Evolutionary conservation across 1,140 invertebrate genomes (phyloP).

Genomic region (Belonocnema kinseyi): DNA sequence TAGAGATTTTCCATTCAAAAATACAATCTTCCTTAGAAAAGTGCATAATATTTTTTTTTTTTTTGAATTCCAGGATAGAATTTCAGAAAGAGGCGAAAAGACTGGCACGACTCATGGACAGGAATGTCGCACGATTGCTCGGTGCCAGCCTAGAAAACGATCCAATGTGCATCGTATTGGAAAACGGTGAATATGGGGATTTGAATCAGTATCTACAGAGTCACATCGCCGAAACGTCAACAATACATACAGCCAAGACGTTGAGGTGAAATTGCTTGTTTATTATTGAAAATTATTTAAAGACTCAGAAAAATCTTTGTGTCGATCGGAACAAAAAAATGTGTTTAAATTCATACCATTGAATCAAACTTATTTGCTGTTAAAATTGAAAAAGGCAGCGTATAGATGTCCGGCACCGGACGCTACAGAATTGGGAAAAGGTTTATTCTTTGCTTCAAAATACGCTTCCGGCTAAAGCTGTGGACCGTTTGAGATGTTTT

Average conservation of each 20-base stretch:
- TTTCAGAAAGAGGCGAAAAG: constrained; percentile 84
- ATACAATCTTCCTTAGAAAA: neutral
- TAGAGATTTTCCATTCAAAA: neutral
- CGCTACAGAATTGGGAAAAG: too few species aligned
- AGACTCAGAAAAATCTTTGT: too few species aligned
- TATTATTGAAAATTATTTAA: too few species aligned
- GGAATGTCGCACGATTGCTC: constrained; percentile 86
- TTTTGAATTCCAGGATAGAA: constrained; percentile 75
- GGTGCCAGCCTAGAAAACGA: constrained; percentile 86
- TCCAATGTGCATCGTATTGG: constrained; percentile 82
- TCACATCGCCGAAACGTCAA: constrained; percentile 83
- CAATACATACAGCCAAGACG: constrained; percentile 78
- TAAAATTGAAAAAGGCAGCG: too few species aligned
- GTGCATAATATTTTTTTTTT: constrained; percentile 4
- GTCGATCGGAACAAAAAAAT: too few species aligned
- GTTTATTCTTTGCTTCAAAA: too few species aligned
- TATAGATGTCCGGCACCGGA: too few species aligned
- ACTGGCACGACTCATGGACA: constrained; percentile 84
- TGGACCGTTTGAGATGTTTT: too few species aligned
- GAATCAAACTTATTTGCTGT: too few species aligned
- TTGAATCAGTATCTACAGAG: constrained; percentile 87
- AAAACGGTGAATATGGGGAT: constrained; percentile 82
- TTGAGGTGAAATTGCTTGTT: constrained; percentile 75
- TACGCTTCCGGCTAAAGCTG: too few species aligned
- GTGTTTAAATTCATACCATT: too few species aligned